Evolutionary conservation across 2,113 vertebrate species (phyloP), one percentile per base, ranked within the genome.

Genomic region (Deroptyus accipitrinus): DNA sequence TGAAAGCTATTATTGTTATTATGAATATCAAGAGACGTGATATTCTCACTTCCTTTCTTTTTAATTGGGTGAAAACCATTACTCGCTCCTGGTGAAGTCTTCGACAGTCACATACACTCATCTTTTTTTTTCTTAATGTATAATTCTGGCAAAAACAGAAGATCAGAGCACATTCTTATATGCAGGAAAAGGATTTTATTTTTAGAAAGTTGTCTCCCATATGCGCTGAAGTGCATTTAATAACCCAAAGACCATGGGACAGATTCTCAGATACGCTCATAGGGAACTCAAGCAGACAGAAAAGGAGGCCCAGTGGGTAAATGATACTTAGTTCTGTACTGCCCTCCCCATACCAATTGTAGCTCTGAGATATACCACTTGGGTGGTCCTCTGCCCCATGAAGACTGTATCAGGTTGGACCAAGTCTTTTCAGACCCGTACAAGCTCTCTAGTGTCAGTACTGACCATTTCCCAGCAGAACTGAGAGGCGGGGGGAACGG

Each of bases 1-100:
- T 94, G 80, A 94, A 93, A 92, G 77, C 78, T 87, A 66, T 91
- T 96, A 91, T 51, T 95, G 61, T 81, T 95, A 80, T 89, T 92
- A 88, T 31, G 44, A 95, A 62, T 92, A 93, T 78, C 86, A 87
- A 69, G 64, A 95, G 90, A 86, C 3, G 1, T 24, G 19, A 85
- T 92, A 85, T 62, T 95, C 90, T 92, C 83, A 88, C 88, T 95
- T 93, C 59, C 48, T 66, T 37, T 94, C 72, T 83, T 87, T 91
- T 88, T 92, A 92, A 95, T 62, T 93, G 88, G 86, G 39, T 67
- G 55, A 81, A 92, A 93, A 22, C 30, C 80, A 76, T 91, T 84
- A 68, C 46, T 92, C 8, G 66, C 28, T 83, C 52, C 41, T 72
- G 35, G 48, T 84, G 51, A 92, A 35, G 14, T 52, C 64, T 93